phyloP scores from a whole-genome alignment of 2,113 vertebrate genomes.

The Hipposideros armiger region DNA sequence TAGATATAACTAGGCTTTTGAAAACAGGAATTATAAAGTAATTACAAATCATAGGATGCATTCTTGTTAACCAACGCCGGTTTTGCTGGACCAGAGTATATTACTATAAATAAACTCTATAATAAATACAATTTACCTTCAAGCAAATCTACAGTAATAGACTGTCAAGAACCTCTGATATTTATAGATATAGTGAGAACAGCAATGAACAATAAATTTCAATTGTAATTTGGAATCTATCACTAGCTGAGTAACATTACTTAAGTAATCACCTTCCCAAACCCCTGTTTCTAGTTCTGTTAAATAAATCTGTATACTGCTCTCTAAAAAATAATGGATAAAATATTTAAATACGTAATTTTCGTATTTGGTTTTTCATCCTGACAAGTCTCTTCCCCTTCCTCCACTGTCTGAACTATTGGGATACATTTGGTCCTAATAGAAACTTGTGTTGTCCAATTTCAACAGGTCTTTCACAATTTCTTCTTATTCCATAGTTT shows the following conservation, averaged over 20 bases:
- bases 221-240: constrained; percentile 20
- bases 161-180: constrained; percentile 45
- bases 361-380: not conserved
- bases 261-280: not conserved
- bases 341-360: constrained; percentile 25
- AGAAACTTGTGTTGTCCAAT: not conserved
- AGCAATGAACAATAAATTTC: constrained; percentile 11
- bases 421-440: not conserved
- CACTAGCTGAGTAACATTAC: not conserved
- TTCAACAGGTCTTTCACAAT: not conserved
- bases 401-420: not conserved
- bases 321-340: not conserved
- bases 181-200: not conserved
- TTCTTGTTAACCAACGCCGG: constrained; percentile 64
- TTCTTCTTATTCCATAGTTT: not conserved
- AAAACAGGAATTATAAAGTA: constrained; percentile 75
- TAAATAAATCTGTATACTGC: not conserved
- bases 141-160: constrained; percentile 53
- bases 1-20: constrained; percentile 69
- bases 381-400: not conserved
- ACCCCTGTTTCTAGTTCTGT: not conserved
- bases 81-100: constrained; percentile 63
- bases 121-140: constrained; percentile 65
- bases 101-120: constrained; percentile 33
- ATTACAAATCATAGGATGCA: constrained; percentile 75